These are phyloP conservation scores for Petrocephalus sullivani DNA, from an alignment of 2,797 vertebrate species.

Conservation along the genomic window DNA sequence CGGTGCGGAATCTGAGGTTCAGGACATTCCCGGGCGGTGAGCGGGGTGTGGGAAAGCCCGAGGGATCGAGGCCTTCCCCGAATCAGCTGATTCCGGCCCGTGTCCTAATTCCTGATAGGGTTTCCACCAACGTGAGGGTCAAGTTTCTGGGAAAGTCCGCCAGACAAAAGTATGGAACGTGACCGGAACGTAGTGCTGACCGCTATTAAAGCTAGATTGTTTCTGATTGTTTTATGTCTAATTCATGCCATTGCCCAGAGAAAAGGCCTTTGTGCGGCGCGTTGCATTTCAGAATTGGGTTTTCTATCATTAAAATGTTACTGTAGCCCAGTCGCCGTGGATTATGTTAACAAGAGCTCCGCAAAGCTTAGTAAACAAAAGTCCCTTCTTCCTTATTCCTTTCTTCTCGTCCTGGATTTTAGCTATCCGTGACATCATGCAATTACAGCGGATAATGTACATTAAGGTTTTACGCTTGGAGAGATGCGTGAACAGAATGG, in stretches of 20 bases:
- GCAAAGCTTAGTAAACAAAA: conserved; percentile 11
- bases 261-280: conserved; percentile 33
- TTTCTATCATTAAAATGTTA: conserved; percentile 22
- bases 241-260: conserved; percentile 35
- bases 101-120: conserved; percentile 52
- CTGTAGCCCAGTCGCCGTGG: conserved; percentile 16
- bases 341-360: not conserved
- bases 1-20: conserved; percentile 44
- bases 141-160: conserved; percentile 56
- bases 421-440: not conserved
- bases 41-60: conserved; percentile 58
- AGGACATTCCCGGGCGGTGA: conserved; percentile 44
- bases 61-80: conserved; percentile 39
- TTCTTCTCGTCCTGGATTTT: not conserved
- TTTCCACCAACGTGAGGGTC: conserved; percentile 54
- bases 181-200: conserved; percentile 48
- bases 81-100: conserved; percentile 52
- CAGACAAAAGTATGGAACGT: conserved; percentile 54
- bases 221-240: conserved; percentile 37
- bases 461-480: not conserved
- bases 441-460: not conserved
- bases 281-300: conserved; percentile 28
- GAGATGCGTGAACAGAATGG: not conserved
- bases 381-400: not conserved
- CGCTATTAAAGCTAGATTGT: conserved; percentile 30